Conservation (phyloP, 2,888 invertebrate genomes). For the Thera obeliscata region DNA sequence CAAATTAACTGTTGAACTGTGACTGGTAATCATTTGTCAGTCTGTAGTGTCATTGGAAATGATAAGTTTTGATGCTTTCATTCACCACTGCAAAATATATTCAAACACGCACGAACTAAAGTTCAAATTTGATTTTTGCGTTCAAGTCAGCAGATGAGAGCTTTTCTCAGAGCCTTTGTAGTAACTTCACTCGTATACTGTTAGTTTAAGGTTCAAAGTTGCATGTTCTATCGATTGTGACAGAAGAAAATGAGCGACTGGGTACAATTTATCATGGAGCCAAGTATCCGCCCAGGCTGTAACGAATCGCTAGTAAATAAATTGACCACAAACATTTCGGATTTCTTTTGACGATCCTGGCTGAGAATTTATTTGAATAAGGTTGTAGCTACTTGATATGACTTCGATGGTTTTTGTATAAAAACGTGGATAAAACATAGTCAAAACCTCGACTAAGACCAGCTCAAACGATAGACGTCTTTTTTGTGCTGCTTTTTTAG, state of each 20-base stretch:
- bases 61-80: constrained; percentile 50
- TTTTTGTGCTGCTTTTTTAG: too few species aligned
- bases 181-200: constrained; percentile 46
- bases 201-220: constrained; percentile 50
- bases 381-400: not conserved
- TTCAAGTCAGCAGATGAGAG: constrained; percentile 22
- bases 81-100: constrained; percentile 50
- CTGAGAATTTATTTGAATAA: not conserved
- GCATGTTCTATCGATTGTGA: constrained; percentile 34
- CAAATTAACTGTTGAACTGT: constrained; percentile 79
- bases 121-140: constrained; percentile 54
- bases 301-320: constrained; percentile 83
- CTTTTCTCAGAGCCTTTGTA: constrained; percentile 21
- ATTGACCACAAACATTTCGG: constrained; percentile 80
- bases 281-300: constrained; percentile 82
- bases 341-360: constrained; percentile 68
- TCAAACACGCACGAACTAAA: constrained; percentile 49
- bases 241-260: constrained; percentile 71
- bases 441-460: too few species aligned
- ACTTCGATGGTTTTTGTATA: too few species aligned
- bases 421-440: too few species aligned
- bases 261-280: constrained; percentile 77
- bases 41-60: constrained; percentile 74
- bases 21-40: constrained; percentile 79
- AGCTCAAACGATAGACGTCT: too few species aligned